Base-by-base conservation (phyloP, 2,888 invertebrate genomes). In the Oegoconia quadripuncta region DNA sequence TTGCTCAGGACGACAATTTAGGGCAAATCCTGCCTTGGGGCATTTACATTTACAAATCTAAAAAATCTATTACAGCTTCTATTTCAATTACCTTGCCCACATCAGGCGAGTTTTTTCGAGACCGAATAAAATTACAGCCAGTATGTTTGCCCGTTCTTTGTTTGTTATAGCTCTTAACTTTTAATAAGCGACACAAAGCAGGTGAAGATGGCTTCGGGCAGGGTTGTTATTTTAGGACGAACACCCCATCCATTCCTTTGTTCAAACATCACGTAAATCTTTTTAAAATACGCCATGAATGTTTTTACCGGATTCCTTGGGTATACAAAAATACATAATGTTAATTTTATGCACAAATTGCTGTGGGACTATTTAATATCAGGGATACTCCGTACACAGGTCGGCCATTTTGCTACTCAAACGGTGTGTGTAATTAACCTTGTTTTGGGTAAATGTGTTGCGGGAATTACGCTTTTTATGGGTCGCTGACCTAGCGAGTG, bases 391-490 rank as follows among this genome's bases (percentile, higher is more conserved):
- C 37, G 39, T 47, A 40, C 34, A 43, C 36, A 44, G 38, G 34
- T 43, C 41, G 40, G 40, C 37, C 44, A 34, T 32, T 42, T 44
- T 31, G 42, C 34, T 42, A 34, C 40, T 38, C 34, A 44, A 44
- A 46, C 39, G 38, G 43, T 38, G 42, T 37, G 42, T 40, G 48
- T 41, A 46, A 48, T 50, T 46, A 46, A 50, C 46, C 48, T 50
- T 48, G 41, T 48, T 50, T 46, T 42, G 28, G 39, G 45, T 37
- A 36, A 47, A 46, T 42, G 38, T 35, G 42, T 39, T 18, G 36
- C 22, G 36, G 37, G 44, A 46, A 44, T 48, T 44, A 34, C 33
- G 41, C 30, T 31, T 29, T 39, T 35, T 42, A 39, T 40, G 37
- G 31, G 15, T 31, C 30, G 25, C 15, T 35, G 31, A 25, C 33